Conservation (phyloP, 2,888 invertebrate genomes). For the Campaea margaritaria region DNA sequence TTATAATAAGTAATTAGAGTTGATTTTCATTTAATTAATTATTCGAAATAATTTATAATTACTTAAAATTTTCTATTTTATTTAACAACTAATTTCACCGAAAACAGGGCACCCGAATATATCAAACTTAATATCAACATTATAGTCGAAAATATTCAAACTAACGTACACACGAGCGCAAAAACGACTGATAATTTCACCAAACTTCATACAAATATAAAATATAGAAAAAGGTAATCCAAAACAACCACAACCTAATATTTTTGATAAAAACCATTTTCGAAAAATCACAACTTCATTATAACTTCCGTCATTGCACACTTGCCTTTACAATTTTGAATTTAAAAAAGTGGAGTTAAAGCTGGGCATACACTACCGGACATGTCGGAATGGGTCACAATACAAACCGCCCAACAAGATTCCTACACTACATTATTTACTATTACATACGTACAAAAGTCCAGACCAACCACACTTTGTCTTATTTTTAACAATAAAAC, state of each 20-base stretch:
- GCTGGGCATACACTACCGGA: conserved; percentile 44
- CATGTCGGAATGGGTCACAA: conserved; percentile 8
- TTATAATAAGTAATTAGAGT: not conserved
- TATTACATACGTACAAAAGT: too few species aligned
- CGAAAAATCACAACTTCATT: conserved; percentile 52
- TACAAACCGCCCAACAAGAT: conserved; percentile 15
- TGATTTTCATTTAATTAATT: conserved; percentile 3
- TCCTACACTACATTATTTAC: not conserved
- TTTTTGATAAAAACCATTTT: conserved; percentile 42
- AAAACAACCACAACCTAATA: conserved; percentile 65
- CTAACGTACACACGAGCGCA: conserved; percentile 27
- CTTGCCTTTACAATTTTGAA: conserved; percentile 50
- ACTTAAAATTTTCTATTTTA: not conserved
- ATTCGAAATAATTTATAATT: too few species aligned
- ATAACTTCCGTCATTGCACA: conserved; percentile 54
- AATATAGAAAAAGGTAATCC: conserved; percentile 37
- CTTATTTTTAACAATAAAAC: conserved; percentile 8
- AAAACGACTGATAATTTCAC: conserved; percentile 35
- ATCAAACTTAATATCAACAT: conserved; percentile 25
- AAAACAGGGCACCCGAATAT: conserved; percentile 4
- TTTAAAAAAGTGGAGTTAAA: conserved; percentile 30
- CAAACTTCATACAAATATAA: conserved; percentile 42
- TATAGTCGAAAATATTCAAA: conserved; percentile 13
- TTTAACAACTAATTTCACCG: not conserved
- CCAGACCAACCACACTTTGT: too few species aligned